Base-by-base conservation (phyloP, 2,888 invertebrate genomes). In the Hydropsyche betteni region DNA sequence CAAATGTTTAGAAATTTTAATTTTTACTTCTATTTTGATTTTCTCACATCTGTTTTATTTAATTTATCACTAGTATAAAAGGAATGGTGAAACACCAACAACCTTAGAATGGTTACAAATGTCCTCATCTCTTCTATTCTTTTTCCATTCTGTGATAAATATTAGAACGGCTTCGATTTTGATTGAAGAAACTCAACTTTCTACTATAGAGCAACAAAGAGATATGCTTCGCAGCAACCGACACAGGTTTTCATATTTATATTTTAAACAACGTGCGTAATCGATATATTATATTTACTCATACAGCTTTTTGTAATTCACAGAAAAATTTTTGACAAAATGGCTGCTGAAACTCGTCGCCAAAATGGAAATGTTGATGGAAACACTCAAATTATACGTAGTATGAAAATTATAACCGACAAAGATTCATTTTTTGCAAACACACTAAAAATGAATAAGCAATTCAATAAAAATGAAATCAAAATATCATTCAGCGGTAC, bases 251-350 rank as follows among this genome's bases (percentile, higher is more conserved):
- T 2, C 24, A 24, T 24, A 24, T 24, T 24, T 24, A 2, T 64
- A 64, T 34, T 8, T 52, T 52, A 10, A 69, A 68, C 10, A 69
- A 2, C 5, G 52, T 14, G 10, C 0, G 2, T 44, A 1, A 44
- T 44, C 10, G 4, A 8, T 44, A 4, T 44, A 6, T 44, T 7
- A 6, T 44, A 44, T 10, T 44, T 44, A 4, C 6, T 44, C 69
- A 10, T 72, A 1, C 44, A 6, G 1, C 44, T 8, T 44, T 10
- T 44, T 44, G 6, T 58, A 5, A n/a, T 76, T 83, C 83, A 5
- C 83, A 89, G 90, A 79, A 89, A 87, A 87, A 88, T 88, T 73
- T 90, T 89, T 80, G 88, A 88, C 80, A 89, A 89, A 82, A 81
- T 90, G 80, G 84, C 87, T 80, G 89, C 88, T 1, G 89, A 89